Evolutionary conservation across 1,140 invertebrate genomes (phyloP).

Genomic region (Tetraneura akinire): DNA sequence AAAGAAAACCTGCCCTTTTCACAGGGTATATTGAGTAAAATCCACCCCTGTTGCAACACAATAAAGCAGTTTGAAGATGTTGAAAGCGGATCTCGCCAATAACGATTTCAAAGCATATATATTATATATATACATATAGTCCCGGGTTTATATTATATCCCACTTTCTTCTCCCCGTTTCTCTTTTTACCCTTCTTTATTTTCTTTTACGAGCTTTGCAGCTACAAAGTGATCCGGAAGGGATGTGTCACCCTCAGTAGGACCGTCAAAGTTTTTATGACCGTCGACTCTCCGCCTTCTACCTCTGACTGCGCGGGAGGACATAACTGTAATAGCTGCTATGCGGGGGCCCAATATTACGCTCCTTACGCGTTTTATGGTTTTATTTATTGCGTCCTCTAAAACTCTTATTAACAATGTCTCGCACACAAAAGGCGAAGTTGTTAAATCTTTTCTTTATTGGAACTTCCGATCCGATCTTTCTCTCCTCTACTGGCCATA

Average conservation of each 20-base stretch:
- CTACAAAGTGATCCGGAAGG: conserved; percentile 48
- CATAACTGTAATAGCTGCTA: conserved; percentile 40
- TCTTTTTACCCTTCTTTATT: conserved; percentile 4
- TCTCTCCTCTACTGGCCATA: neutral
- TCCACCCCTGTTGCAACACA: conserved; percentile 40
- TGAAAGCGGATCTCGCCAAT: conserved; percentile 48
- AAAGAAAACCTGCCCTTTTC: conserved; percentile 32
- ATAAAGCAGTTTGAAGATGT: conserved; percentile 51
- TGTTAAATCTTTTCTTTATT: conserved; percentile 49
- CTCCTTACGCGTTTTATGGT: conserved; percentile 35
- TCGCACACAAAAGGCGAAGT: conserved; percentile 1
- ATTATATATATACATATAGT: no score
- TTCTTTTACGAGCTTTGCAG: conserved; percentile 36
- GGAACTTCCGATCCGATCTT: conserved; percentile 15
- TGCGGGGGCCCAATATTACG: conserved; percentile 27
- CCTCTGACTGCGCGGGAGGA: neutral
- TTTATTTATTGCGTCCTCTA: conserved; percentile 46
- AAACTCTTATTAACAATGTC: conserved; percentile 51
- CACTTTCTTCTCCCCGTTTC: conserved; percentile 10
- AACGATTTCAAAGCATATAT: conserved; percentile 38
- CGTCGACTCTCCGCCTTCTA: neutral
- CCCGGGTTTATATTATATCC: conserved; percentile 37
- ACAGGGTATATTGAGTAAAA: conserved; percentile 40
- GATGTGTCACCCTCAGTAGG: conserved; percentile 29
- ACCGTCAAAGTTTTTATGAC: conserved; percentile 47